A percentile compares a stretch with the other conserved stretches of the same genome.
Conservation (phyloP, 1,140 invertebrate genomes). For the Diachasma alloeum region DNA sequence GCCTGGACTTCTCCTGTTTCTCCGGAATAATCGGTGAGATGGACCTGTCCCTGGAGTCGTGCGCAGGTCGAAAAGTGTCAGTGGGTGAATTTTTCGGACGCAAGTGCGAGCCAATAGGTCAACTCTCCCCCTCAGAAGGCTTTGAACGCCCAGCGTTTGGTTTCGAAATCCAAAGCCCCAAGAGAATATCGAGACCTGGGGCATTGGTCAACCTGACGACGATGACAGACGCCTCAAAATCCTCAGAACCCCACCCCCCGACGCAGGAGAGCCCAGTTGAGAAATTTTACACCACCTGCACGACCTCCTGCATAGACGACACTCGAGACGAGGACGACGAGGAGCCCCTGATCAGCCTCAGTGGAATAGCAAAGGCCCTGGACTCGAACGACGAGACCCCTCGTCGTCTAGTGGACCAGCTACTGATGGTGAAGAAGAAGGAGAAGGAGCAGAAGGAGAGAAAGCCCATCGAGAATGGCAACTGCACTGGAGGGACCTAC, state of each 20-base stretch:
- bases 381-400: conserved; percentile 48
- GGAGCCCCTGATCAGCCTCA: conserved; percentile 50
- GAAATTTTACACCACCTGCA: background rate
- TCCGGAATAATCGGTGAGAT: conserved; percentile 56
- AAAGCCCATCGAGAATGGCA: conserved; percentile 19
- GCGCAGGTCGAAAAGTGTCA: conserved; percentile 45
- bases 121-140: conserved; percentile 27
- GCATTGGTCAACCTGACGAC: conserved; percentile 47
- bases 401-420: conserved; percentile 52
- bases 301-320: background rate
- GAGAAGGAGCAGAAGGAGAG: conserved; percentile 47
- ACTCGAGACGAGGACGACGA: conserved; percentile 14
- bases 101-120: conserved; percentile 48
- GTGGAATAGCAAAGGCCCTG: conserved; percentile 52
- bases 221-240: background rate
- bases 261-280: background rate
- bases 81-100: conserved; percentile 53
- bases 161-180: conserved; percentile 43
- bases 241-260: background rate
- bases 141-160: conserved; percentile 48
- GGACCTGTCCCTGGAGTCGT: conserved; percentile 51
- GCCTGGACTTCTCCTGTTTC: conserved; percentile 50
- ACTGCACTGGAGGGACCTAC: conserved; percentile 35
- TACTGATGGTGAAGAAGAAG: conserved; percentile 53
- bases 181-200: conserved; percentile 32